Evolutionary conservation across 1,140 invertebrate species (phyloP), one percentile per base, ranked within the genome.

Genomic region (Habropoda laboriosa): DNA sequence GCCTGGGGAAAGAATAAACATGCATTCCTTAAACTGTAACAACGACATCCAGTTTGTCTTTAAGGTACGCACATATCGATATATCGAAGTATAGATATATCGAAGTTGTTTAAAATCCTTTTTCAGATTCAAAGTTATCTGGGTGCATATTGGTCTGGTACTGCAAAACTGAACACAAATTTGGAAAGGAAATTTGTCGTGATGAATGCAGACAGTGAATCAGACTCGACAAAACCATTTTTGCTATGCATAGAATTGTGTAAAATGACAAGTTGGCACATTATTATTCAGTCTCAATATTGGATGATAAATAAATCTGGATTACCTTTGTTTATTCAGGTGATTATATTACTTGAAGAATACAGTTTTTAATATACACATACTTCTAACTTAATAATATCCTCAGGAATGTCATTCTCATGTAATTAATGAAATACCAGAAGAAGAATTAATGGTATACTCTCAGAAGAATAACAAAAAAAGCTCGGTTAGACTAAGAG

Each of bases 281-380:
- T 97, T 47, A 94, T 95, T 77, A 92, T 98, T 51, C 96, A 97
- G 89, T 95, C 96, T 18, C 97, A 97, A 3, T 98, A 98, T 91
- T 98, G 98, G 98, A 96, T 98, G 89, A 95, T 98, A 55, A 98
- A 98, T 92, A 98, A 98, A 91, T 97, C 97, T 8, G 95, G 95
- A 30, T 92, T 97, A 79, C 95, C 96, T 24, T 90, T 98, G 70
- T 95, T 96, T 87, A 94, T 97, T 51, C 96, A 96, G 93, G 96
- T 97, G 93, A 93, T 24, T 24, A 16, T 30, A 30, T 21, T 16
- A 18, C 18, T 60, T 13, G 1, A 27, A 27, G 6, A 18, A 3
- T 1, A 51, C 18, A n/a, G n/a, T n/a, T n/a, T 42, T 35, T 58
- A 42, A 49, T 38, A 35, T 24, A 27, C 18, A 21, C 6, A 18